Base-by-base conservation (phyloP, 2,888 invertebrate genomes). In the Callimorpha dominula region DNA sequence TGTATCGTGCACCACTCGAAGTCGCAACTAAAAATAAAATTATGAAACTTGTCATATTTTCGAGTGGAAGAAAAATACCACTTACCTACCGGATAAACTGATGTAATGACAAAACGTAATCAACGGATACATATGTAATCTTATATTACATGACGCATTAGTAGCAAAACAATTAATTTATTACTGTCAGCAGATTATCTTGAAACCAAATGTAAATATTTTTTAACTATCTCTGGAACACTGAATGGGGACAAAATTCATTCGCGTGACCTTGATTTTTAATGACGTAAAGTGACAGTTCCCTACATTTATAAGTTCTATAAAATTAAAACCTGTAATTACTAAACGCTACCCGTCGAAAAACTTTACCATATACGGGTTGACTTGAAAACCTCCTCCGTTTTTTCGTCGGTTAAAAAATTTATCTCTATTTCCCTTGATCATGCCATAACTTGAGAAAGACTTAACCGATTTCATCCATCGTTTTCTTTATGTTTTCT, bases 21-120 rank as follows among this genome's bases (percentile, higher is more conserved):
- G 69, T 70, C 62, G 75, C 73, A 70, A 79, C 86, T 86, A 86
- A 82, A 86, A 86, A 87, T 87, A 87, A 87, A 86, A 80, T 68
- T 68, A 60, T 62, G 79, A 82, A 82, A 85, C 75, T 78, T 79
- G 79, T 82, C 80, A 83, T 78, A 72, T 81, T 79, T 78, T 71
- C 60, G 60, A 52, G 46, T 75, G 79, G 77, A 73, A 79, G 79
- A 78, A 82, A 43, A 82, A 79, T 77, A 78, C 74, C 69, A 80
- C 83, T 78, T 72, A 83, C 83, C 79, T 72, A 83, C 83, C 79
- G 79, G 71, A 84, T 71, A 73, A 70, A 71, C 65, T 74, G 15
- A 65, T 68, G n/a, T 46, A 57, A 72, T 64, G 72, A 77, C 57
- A 76, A 81, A 74, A 71, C 65, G 71, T 66, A 75, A 67, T 71